Percentiles rank a stretch among this genome's conserved stretches.
These are phyloP conservation scores for Tetropium fuscum DNA, from an alignment of 2,888 invertebrate species.

Conservation along the genomic window DNA sequence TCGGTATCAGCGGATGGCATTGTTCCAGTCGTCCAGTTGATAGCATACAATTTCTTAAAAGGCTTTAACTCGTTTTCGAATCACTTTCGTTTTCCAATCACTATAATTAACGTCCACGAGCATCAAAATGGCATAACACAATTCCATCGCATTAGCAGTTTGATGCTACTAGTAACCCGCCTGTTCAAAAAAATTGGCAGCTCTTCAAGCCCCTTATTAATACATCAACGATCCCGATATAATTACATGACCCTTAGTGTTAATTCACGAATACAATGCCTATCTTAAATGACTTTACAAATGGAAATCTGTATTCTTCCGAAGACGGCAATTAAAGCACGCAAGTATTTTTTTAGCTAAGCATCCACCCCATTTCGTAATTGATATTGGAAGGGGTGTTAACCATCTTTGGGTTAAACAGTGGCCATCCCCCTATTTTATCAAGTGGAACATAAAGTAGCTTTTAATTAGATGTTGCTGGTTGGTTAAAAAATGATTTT, in stretches of 20 bases:
- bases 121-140: constrained; percentile 4
- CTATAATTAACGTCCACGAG: constrained; percentile 11
- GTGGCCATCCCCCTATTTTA: constrained; percentile 13
- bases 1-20: background rate
- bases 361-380: constrained; percentile 21
- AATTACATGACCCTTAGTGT: constrained; percentile 30
- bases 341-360: constrained; percentile 21
- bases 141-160: constrained; percentile 25
- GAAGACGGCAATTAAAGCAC: no score
- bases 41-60: constrained; percentile 17
- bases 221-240: constrained; percentile 30
- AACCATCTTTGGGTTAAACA: constrained; percentile 4
- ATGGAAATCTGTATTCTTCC: constrained; percentile 23
- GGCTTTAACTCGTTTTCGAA: constrained; percentile 6
- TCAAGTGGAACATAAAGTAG: constrained; percentile 18
- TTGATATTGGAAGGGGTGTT: constrained; percentile 22
- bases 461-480: constrained; percentile 12
- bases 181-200: constrained; percentile 30
- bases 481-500: constrained; percentile 5
- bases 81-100: constrained; percentile 13
- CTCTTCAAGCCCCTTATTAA: constrained; percentile 29
- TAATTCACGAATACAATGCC: constrained; percentile 28
- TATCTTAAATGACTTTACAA: constrained; percentile 32
- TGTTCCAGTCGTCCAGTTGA: no score
- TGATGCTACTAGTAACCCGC: constrained; percentile 33